These are phyloP conservation scores for Albula goreensis DNA, from an alignment of 2,113 vertebrate species.

Conservation along the genomic window DNA sequence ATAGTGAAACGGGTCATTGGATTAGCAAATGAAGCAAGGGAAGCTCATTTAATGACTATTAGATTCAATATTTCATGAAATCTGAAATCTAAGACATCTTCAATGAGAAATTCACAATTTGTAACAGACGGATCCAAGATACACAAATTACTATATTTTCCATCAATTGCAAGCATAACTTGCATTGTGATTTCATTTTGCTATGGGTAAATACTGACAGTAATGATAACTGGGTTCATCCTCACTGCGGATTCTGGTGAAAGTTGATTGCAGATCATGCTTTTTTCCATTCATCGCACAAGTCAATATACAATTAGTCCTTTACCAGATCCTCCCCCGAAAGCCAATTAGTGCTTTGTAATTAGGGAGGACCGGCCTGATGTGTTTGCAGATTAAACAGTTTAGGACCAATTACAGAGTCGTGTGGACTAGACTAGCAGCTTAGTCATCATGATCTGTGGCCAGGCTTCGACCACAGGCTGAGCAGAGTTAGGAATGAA, in stretches of 20 bases:
- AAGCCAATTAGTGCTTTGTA: slow-evolving; percentile 69
- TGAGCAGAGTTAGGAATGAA: slow-evolving; percentile 1
- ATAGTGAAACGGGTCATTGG: too few species aligned
- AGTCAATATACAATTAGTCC: slow-evolving; percentile 75
- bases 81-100: too few species aligned
- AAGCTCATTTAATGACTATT: too few species aligned
- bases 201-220: too few species aligned
- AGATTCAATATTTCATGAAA: too few species aligned
- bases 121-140: too few species aligned
- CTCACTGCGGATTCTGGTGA: slow-evolving; percentile 43
- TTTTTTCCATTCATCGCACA: slow-evolving; percentile 63
- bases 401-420: slow-evolving; percentile 53
- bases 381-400: slow-evolving; percentile 66
- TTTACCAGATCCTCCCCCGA: slow-evolving; percentile 60
- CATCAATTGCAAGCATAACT: too few species aligned
- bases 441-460: slow-evolving; percentile 36
- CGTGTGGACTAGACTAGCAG: slow-evolving; percentile 42
- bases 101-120: too few species aligned
- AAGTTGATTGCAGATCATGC: slow-evolving; percentile 56
- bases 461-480: slow-evolving; percentile 13
- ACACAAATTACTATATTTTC: too few species aligned
- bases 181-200: too few species aligned
- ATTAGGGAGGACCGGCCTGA: slow-evolving; percentile 64
- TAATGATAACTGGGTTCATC: slow-evolving; percentile 42
- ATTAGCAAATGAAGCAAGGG: too few species aligned